Evolutionary conservation across 1,140 invertebrate genomes (phyloP).

Genomic region (Rhagoletis zephyria): DNA sequence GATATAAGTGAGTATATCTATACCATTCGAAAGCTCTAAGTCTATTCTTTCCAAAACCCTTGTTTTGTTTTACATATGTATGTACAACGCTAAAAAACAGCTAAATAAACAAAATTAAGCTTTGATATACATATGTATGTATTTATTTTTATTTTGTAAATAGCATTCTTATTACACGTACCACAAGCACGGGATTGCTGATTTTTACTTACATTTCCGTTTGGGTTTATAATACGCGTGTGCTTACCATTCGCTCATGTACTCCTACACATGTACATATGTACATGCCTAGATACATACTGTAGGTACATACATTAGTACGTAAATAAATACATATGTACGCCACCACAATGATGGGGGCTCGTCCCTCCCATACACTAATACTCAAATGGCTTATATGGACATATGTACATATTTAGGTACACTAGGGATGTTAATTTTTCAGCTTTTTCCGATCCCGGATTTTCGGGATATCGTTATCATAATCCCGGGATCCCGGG

Average conservation of each 20-base stretch:
- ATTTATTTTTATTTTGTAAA: too few species aligned
- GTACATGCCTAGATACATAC: background rate
- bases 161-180: background rate
- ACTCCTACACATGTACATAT: background rate
- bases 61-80: background rate
- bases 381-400: background rate
- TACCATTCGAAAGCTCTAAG: too few species aligned
- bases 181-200: too few species aligned
- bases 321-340: background rate
- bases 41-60: too few species aligned
- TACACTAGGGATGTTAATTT: too few species aligned
- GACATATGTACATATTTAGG: background rate
- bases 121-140: background rate
- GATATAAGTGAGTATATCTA: too few species aligned
- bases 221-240: background rate
- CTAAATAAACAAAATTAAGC: background rate
- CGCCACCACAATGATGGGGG: constrained; percentile 17
- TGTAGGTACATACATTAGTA: background rate
- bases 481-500: too few species aligned
- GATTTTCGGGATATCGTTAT: too few species aligned
- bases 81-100: background rate
- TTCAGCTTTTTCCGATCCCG: too few species aligned
- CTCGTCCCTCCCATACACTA: constrained; percentile 34
- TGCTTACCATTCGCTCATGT: too few species aligned
- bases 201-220: background rate